Base-by-base conservation (phyloP, 2,888 invertebrate species). In the Aphelenchoides bicaudatus region DNA sequence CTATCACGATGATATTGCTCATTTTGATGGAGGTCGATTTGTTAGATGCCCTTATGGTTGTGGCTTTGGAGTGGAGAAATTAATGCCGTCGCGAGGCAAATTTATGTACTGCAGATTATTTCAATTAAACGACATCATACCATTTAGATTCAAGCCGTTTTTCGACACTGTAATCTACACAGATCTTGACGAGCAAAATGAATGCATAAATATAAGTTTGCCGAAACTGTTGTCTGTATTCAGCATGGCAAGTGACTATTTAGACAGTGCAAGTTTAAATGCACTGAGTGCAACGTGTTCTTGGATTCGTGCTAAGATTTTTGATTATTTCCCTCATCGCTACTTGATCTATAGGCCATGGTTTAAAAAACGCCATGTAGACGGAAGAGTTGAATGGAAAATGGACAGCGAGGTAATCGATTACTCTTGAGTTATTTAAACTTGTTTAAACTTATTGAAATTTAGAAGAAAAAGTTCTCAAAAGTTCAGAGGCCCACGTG, bases 211-310 rank as follows among this genome's bases (percentile, higher is more conserved):
- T n/a, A n/a, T n/a, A n/a, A n/a, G n/a, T n/a, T 25, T 43, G 21
- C 21, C 16, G 8, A 19, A 25, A 19, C 25, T 43, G 19, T 19
- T 56, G 19, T 48, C 37, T 5, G 29, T 47, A 8, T 2, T 56
- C 6, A 25, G 28, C 16, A 6, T 47, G 8, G 23, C 25, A 19
- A 27, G 19, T 19, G 48, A 27, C 34, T 59, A 49, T 37, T 21
- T 63, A 10, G 63, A 63, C 56, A 38, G 52, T 39, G 62, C 63
- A 3, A 47, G 53, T 21, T 23, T 63, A 3, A 19, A 46, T 27
- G 25, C 39, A 16, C 48, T 63, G 6, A 23, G 58, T 10, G 51
- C 55, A 8, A 54, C 58, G 25, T 48, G 37, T 27, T 16, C 30
- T 19, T 13, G 39, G n/a, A 29, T 64, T 3, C 54, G 58, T 21